These are phyloP conservation scores for Columbina picui DNA, from an alignment of 2,113 vertebrate genomes.

Conservation along the genomic window DNA sequence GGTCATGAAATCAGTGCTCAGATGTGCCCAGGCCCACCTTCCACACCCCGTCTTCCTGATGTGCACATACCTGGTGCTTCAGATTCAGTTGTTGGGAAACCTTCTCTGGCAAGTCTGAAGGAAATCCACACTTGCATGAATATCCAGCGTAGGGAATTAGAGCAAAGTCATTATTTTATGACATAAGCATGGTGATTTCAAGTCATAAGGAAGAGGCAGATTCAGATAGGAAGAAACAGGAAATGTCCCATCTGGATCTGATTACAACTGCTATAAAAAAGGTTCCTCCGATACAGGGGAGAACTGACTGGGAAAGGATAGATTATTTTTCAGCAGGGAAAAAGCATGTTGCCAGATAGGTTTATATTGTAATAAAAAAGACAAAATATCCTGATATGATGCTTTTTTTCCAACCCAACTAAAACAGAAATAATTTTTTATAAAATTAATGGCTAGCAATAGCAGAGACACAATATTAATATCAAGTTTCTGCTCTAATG, in stretches of 20 bases:
- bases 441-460: neutral
- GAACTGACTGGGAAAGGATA: neutral
- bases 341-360: neutral
- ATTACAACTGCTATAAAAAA: neutral
- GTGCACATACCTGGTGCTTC: neutral
- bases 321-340: neutral
- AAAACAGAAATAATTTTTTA: neutral
- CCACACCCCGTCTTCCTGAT: neutral
- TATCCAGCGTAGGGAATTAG: neutral
- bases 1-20: constrained; percentile 9
- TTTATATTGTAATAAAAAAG: neutral
- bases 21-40: neutral
- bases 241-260: constrained; percentile 6
- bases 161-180: neutral
- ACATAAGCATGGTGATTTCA: neutral
- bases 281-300: neutral
- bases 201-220: neutral
- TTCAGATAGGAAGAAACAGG: neutral
- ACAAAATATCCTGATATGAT: neutral
- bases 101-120: neutral
- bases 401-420: neutral
- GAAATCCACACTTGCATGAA: neutral
- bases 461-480: neutral
- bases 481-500: neutral
- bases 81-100: neutral